Base-by-base conservation (phyloP, 1,140 invertebrate species). In the Hyposmocoma kahamanoa region DNA sequence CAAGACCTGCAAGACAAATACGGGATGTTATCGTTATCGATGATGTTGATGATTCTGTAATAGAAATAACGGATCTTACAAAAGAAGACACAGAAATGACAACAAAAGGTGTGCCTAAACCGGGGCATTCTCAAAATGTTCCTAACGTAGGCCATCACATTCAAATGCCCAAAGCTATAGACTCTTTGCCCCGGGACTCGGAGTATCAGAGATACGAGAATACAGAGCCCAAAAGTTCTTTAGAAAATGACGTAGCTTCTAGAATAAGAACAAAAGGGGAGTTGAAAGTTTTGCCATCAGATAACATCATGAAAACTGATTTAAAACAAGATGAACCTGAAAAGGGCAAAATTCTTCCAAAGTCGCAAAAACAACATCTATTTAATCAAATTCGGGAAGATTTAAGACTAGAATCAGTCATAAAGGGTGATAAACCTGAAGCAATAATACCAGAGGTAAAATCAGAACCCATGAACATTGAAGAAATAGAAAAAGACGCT, bases 181-280 rank as follows among this genome's bases (percentile, higher is more conserved):
- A 85, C 59, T 84, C 80, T 10, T 57, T 84, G 42, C 44, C 63
- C 45, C 47, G 62, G 22, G 79, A 85, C 50, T 56, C 67, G 20
- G 76, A 80, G 48, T 71, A 71, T 59, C 66, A 69, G 26, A 70
- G 53, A 53, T 59, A 57, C 45, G 75, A 77, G 20, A 71, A 56
- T 47, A 47, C 43, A 19, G 74, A 82, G 22, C 17, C 43, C 11
- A 84, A 78, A 54, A 67, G 66, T 30, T 74, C 76, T 10, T 74
- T 77, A 3, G 72, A 82, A 69, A 74, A 67, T 53, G 80, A 84
- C 54, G 78, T 93, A 38, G 89, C 91, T 8, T 91, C 93, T 9
- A 88, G 94, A 61, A 94, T 95, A 56, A 87, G 93, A 42, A 95
- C 94, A 1, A 95, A 95, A 83, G 94, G 92, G 1, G 94, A 95